Evolutionary conservation across 2,888 invertebrate species (phyloP).

Genomic region (Diarsia dahlii): DNA sequence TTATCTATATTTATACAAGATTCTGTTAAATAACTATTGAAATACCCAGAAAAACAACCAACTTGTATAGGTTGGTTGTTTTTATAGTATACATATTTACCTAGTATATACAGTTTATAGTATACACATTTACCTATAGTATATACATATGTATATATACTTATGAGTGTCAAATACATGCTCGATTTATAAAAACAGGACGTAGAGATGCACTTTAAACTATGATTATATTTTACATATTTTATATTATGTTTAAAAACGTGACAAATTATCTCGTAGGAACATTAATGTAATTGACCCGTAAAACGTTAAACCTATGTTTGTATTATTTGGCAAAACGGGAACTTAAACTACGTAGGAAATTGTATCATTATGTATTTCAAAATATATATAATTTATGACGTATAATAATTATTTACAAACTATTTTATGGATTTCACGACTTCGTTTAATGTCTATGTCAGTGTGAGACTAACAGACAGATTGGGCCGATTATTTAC

Average conservation of each 20-base stretch:
- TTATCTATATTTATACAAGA: slow-evolving; percentile 42
- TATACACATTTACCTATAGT: too few relatives aligned
- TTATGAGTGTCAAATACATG: neutral
- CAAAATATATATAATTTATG: neutral
- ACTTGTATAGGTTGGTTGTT: too few relatives aligned
- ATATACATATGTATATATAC: neutral
- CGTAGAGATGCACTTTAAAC: slow-evolving; percentile 13
- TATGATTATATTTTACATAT: too few relatives aligned
- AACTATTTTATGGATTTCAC: neutral
- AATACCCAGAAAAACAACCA: slow-evolving; percentile 39
- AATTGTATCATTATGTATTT: neutral
- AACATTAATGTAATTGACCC: slow-evolving; percentile 21
- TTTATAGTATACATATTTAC: too few relatives aligned
- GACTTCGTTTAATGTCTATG: neutral
- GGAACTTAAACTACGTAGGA: neutral
- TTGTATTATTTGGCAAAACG: neutral
- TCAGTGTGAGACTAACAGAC: neutral
- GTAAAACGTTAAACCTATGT: slow-evolving; percentile 25
- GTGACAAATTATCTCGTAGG: slow-evolving; percentile 44
- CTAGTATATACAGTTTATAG: too few relatives aligned
- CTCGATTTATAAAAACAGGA: slow-evolving; percentile 17
- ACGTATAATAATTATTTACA: too few relatives aligned
- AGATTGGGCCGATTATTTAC: neutral
- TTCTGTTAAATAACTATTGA: slow-evolving; percentile 10
- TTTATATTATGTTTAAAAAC: slow-evolving; percentile 29